A percentile compares a stretch with the other conserved stretches of the same genome.
Conservation (phyloP, 2,888 invertebrate genomes). For the Aquatica leii region DNA sequence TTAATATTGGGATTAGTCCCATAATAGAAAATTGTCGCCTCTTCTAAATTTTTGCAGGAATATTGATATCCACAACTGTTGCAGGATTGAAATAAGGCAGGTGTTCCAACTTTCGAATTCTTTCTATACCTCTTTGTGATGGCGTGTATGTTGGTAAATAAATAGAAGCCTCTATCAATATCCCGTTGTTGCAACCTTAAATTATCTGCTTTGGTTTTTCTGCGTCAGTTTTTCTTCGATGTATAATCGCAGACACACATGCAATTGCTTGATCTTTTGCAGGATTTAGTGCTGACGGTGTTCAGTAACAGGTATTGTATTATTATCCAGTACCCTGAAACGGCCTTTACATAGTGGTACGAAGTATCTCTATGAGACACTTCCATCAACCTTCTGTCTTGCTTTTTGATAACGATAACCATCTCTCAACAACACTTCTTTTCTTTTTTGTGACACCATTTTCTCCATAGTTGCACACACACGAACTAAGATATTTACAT, state of each 20-base stretch:
- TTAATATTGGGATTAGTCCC: no score
- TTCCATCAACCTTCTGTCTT: constrained; percentile 1
- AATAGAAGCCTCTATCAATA: background rate
- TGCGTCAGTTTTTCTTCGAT: background rate
- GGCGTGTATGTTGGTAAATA: constrained; percentile 6
- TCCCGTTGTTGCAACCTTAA: background rate
- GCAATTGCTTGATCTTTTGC: no score
- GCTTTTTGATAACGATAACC: constrained; percentile 1
- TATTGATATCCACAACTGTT: background rate
- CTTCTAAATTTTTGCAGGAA: no score
- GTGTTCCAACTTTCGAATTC: background rate
- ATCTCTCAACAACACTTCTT: constrained; percentile 5
- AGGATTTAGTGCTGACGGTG: background rate
- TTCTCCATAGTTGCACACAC: no score
- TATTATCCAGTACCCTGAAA: background rate
- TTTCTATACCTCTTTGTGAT: background rate
- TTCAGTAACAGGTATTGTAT: background rate
- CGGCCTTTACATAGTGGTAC: background rate
- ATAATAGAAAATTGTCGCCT: constrained; percentile 1
- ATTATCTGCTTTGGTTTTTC: constrained; percentile 6
- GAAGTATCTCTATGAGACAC: constrained; percentile 10
- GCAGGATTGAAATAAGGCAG: background rate
- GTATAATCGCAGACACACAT: no score
- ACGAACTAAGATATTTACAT: no score
- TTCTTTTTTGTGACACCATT: background rate